Evolutionary conservation across 2,888 invertebrate species (phyloP), one percentile per base, ranked within the genome.

Genomic region (Scaptomyza parva): DNA sequence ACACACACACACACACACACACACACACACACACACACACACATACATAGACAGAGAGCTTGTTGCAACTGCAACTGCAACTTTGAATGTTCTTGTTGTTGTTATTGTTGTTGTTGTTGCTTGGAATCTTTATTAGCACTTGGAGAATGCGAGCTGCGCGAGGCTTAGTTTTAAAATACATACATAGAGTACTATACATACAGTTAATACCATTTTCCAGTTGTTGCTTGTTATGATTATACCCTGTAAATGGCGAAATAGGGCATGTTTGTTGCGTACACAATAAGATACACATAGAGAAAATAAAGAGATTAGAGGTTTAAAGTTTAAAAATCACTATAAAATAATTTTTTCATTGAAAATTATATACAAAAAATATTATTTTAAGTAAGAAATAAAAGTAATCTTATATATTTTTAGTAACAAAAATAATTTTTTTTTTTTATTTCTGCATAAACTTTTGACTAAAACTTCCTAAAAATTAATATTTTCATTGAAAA

Each of bases 111-210:
- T 33, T 51, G 45, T 12, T 22, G 51, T 41, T 41, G 28, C 58
- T 66, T 24, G 45, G 61, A 70, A 57, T 80, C 69, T 80, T 70
- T 57, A 72, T 63, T 64, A 66, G 68, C 73, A 71, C 63, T 71
- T 67, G 78, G 44, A 22, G 51, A 37, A 37, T 9, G 35, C 35
- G 17, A 47, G 70, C 58, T 57, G 33, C 40, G 22, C 26, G 51
- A 59, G n/a, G 37, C 44, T 54, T 43, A 39, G 50, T 53, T 74
- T 54, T 22, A 39, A 28, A 47, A 63, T 41, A 26, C 11, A 22
- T 54, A n/a, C n/a, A n/a, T n/a, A n/a, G n/a, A n/a, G n/a, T n/a
- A n/a, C n/a, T n/a, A 50, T 28, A 33, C 58, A 28, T 41, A 1
- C 24, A 28, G 17, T 28, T 12, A 18, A 47, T 18, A 28, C 28